A percentile compares a stretch with the other conserved stretches of the same genome.
phyloP scores from a whole-genome alignment of 2,113 vertebrate species.

The Gambusia affinis region DNA sequence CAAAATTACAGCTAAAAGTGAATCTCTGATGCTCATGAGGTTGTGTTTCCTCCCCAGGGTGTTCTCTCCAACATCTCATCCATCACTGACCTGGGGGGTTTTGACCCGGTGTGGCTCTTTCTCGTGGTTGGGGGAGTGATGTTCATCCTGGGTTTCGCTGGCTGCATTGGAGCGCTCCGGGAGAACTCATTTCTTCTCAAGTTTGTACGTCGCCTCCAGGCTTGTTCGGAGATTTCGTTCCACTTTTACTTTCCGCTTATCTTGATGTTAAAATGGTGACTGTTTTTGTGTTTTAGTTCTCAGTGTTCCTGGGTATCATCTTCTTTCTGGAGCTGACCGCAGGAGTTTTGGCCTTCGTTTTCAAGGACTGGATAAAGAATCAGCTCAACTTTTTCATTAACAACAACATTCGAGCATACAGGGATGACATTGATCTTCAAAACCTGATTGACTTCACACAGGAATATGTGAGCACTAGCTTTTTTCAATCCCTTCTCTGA shows the following conservation, averaged over 20 bases:
- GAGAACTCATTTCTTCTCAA: constrained; percentile 98
- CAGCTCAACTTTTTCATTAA: constrained; percentile 99
- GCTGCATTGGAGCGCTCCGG: constrained; percentile 94
- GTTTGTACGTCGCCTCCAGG: constrained; percentile 86
- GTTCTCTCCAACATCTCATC: constrained; percentile 98
- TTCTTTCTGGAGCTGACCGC: constrained; percentile 99
- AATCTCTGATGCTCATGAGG: not conserved
- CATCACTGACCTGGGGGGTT: constrained; percentile 96
- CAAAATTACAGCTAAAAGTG: not conserved
- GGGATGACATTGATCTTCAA: constrained; percentile 98
- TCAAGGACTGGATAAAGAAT: constrained; percentile 99
- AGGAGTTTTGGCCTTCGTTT: constrained; percentile 96
- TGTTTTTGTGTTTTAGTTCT: constrained; percentile 84
- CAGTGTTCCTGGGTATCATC: constrained; percentile 97
- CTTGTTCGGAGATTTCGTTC: too few relatives aligned
- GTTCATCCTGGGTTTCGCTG: constrained; percentile 97
- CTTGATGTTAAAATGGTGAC: not conserved
- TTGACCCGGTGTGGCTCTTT: constrained; percentile 98
- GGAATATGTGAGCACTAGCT: constrained; percentile 89
- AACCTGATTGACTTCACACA: constrained; percentile 99
- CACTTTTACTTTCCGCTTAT: not conserved
- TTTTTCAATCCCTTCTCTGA: not conserved
- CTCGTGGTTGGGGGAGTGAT: constrained; percentile 97
- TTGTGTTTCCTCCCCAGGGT: constrained; percentile 77
- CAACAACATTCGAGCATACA: constrained; percentile 97